Evolutionary conservation across 37 sponge, comb jelly and placozoan genomes (phyloP), one percentile per base, ranked within the genome.

Genomic region (Haliclona indistincta): DNA sequence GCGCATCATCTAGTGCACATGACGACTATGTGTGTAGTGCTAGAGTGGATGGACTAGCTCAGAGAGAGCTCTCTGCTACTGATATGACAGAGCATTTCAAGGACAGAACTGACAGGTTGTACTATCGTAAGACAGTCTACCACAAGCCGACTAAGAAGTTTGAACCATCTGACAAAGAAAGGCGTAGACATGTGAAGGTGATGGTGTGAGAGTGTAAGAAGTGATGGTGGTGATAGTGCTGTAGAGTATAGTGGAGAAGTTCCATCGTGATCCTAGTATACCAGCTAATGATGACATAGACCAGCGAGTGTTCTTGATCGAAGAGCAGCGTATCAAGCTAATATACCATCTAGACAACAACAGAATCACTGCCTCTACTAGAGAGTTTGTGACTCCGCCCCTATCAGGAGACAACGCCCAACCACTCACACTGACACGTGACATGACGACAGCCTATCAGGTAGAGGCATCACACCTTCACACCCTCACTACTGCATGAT

Each of bases 1-100:
- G n/a, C n/a, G n/a, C n/a, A n/a, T n/a, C n/a, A n/a, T n/a, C n/a
- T n/a, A n/a, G n/a, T n/a, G n/a, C n/a, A n/a, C n/a, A n/a, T n/a
- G n/a, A n/a, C n/a, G n/a, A 1, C 29, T 56, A 3, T 7, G 26
- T 76, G 15, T 80, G 0, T 65, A 96, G 97, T 68, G 93, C 90
- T 10, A 70, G 98, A 64, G 93, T 91, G 5, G 98, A 97, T 84
- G 92, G 98, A 11, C 63, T 97, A 58, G 64, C 67, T 4, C 70
- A 54, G 15, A 43, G 98, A 53, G 93, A 91, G 68, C 63, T 83
- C 40, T 86, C 82, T 1, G 61, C 87, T n/a, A 71, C 79, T 28
- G 74, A 88, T 49, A 78, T 97, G 81, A 68, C 71, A 22, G 93
- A 97, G 62, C 75, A 73, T 53, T 97, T 78, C 66, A 63, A 74